A percentile compares a stretch with the other conserved stretches of the same genome.
These are phyloP conservation scores for Hycleus phaleratus DNA, from an alignment of 1,140 invertebrate species.

Conservation along the genomic window DNA sequence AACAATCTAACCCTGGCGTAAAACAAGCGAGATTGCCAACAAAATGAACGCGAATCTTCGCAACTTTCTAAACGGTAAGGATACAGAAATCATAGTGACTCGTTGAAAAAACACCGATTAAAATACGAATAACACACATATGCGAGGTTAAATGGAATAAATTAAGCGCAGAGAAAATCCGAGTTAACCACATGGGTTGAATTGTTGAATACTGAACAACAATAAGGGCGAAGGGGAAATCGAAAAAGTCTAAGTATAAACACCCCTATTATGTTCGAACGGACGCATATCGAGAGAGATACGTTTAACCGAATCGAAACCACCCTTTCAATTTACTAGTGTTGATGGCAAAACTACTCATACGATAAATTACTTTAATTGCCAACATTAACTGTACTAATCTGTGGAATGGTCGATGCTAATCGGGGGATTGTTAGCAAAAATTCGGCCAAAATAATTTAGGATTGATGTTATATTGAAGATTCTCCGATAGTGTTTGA, in stretches of 20 bases:
- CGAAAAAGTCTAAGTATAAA: too few relatives aligned
- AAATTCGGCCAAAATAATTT: background rate
- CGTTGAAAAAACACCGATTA: too few relatives aligned
- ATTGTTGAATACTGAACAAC: background rate
- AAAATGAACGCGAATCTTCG: too few relatives aligned
- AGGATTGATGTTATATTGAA: background rate
- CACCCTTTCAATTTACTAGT: slow-evolving; percentile 10
- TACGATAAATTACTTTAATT: slow-evolving; percentile 28
- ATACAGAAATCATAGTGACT: too few relatives aligned
- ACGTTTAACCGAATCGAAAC: background rate
- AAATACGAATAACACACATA: slow-evolving; percentile 13
- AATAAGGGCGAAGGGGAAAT: too few relatives aligned
- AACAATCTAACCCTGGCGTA: slow-evolving; percentile 15
- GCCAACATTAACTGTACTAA: slow-evolving; percentile 26
- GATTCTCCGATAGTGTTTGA: background rate
- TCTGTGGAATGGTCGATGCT: slow-evolving; percentile 2
- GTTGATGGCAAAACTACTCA: slow-evolving; percentile 12
- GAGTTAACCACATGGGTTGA: slow-evolving; percentile 19
- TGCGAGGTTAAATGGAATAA: slow-evolving; percentile 15
- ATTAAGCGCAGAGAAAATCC: slow-evolving; percentile 24
- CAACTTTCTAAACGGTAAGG: too few relatives aligned
- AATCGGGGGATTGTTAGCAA: background rate
- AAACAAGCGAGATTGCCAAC: too few relatives aligned
- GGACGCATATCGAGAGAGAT: too few relatives aligned
- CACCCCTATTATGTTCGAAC: background rate